phyloP scores from a whole-genome alignment of 2,797 vertebrate species.

The Carcharodon carcharias region DNA sequence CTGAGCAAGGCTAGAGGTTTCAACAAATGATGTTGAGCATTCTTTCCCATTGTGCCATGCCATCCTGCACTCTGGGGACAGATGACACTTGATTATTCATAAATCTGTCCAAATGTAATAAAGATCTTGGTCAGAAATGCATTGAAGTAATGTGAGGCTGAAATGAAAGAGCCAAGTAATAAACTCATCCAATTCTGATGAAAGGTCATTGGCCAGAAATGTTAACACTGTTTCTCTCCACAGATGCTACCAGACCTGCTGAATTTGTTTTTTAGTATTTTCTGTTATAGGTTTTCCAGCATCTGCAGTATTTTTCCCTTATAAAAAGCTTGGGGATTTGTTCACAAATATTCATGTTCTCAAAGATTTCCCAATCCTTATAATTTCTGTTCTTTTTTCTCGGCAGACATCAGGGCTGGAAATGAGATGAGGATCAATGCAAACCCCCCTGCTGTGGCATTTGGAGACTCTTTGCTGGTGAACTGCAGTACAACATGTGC shows the following conservation, averaged over 20 bases:
- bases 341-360: not conserved
- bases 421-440: not conserved
- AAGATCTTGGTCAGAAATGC: not conserved
- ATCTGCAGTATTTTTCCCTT: not conserved
- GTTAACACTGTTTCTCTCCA: too few relatives aligned
- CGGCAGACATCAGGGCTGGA: not conserved
- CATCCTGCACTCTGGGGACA: not conserved
- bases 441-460: not conserved
- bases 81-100: not conserved
- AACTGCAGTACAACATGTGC: slow-evolving; percentile 1
- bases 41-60: too few relatives aligned
- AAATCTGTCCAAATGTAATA: not conserved
- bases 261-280: too few relatives aligned
- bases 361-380: not conserved
- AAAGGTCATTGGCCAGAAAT: too few relatives aligned
- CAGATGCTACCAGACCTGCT: too few relatives aligned
- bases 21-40: too few relatives aligned
- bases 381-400: not conserved
- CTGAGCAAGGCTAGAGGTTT: too few relatives aligned
- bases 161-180: not conserved
- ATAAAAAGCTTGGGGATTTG: not conserved
- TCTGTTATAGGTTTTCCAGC: not conserved
- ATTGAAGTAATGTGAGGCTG: not conserved
- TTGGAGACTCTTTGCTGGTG: not conserved
- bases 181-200: not conserved